A percentile compares a stretch with the other conserved stretches of the same genome.
Evolutionary conservation across 2,113 vertebrate genomes (phyloP).

Genomic region (Megalops atlanticus): DNA sequence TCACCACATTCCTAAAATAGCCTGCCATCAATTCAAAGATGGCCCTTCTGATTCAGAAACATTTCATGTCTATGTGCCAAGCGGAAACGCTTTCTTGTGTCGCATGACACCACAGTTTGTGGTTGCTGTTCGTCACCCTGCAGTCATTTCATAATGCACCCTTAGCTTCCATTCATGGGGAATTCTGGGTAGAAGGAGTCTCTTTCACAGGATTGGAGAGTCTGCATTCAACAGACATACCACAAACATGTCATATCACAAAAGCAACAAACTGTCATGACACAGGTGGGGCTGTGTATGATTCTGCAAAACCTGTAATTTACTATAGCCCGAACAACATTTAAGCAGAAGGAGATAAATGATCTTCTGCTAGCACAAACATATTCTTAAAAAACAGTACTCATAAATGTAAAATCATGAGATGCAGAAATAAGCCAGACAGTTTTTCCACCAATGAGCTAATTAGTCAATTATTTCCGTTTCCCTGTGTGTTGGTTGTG

Average conservation of each 20-base stretch:
- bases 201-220: background rate
- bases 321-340: no score
- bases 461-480: background rate
- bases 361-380: no score
- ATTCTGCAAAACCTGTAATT: background rate
- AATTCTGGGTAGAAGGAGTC: background rate
- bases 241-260: background rate
- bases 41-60: background rate
- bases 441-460: background rate
- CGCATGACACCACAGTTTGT: background rate
- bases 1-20: background rate
- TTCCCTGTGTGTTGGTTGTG: constrained; percentile 30
- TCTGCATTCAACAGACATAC: background rate
- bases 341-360: no score
- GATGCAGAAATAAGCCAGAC: background rate
- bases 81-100: background rate
- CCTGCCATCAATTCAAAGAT: background rate
- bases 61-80: background rate
- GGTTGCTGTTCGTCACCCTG: no score
- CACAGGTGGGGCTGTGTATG: background rate
- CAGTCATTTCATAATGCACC: background rate
- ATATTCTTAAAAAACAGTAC: background rate
- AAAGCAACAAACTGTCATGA: background rate
- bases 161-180: background rate
- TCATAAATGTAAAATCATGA: background rate